A percentile compares a stretch with the other conserved stretches of the same genome.
phyloP scores from a whole-genome alignment of 2,797 vertebrate species.

The Pachyuromys duprasi region DNA sequence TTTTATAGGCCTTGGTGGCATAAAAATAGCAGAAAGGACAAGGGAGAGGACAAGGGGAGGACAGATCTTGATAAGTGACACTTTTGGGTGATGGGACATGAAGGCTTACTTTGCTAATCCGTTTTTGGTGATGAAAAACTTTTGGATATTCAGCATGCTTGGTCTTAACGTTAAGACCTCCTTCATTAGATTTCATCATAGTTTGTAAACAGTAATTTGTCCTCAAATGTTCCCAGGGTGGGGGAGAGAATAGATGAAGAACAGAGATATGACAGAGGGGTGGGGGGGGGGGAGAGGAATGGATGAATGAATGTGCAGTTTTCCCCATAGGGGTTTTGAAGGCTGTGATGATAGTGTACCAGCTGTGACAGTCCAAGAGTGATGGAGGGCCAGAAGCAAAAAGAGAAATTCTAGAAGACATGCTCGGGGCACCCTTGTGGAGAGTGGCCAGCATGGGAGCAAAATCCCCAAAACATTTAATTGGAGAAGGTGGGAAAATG shows the following conservation, averaged over 20 bases:
- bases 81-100: neutral
- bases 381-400: neutral
- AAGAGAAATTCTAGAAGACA: neutral
- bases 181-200: conserved; percentile 8
- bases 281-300: neutral
- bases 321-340: neutral
- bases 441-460: neutral
- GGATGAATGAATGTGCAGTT: neutral
- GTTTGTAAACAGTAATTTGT: conserved; percentile 51
- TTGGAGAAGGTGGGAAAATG: neutral
- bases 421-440: neutral
- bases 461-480: neutral
- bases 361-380: neutral
- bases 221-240: conserved; percentile 40
- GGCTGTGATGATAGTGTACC: neutral
- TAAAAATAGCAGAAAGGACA: neutral
- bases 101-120: neutral
- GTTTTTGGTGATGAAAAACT: neutral
- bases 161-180: conserved; percentile 23
- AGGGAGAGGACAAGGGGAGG: neutral
- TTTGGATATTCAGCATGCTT: neutral
- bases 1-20: neutral
- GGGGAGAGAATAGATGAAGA: neutral
- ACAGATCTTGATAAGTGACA: neutral
- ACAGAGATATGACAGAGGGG: neutral